Conservation (phyloP, 2,888 invertebrate species). For the Eupithecia subfuscata region DNA sequence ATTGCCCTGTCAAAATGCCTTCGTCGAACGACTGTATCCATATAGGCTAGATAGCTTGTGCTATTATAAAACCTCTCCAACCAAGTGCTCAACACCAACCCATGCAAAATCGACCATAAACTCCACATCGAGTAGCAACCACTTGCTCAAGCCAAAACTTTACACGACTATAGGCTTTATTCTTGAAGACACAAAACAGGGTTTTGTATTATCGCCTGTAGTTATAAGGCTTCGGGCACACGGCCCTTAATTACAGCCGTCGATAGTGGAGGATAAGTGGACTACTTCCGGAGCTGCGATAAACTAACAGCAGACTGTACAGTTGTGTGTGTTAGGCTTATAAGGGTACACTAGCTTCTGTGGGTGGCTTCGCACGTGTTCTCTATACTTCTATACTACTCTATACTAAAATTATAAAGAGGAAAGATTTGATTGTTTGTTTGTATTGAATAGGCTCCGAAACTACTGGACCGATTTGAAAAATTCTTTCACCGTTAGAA, state of each 20-base stretch:
- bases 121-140: not conserved
- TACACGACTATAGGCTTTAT: not conserved
- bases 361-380: no score
- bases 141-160: not conserved
- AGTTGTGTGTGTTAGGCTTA: not conserved
- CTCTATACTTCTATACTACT: no score
- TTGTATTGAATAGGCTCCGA: no score
- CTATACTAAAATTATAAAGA: no score
- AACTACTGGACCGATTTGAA: no score
- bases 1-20: no score
- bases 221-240: slow-evolving; percentile 32
- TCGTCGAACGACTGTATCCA: no score
- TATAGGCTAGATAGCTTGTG: no score
- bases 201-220: slow-evolving; percentile 1
- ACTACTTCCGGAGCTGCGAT: slow-evolving; percentile 29
- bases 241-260: slow-evolving; percentile 32
- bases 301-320: slow-evolving; percentile 25
- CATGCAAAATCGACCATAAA: not conserved
- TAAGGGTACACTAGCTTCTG: not conserved
- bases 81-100: not conserved
- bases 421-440: no score
- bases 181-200: not conserved
- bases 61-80: not conserved
- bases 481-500: no score
- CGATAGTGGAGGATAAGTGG: slow-evolving; percentile 36